Conservation (phyloP, 2,888 invertebrate genomes). For the Anodontia alba region DNA sequence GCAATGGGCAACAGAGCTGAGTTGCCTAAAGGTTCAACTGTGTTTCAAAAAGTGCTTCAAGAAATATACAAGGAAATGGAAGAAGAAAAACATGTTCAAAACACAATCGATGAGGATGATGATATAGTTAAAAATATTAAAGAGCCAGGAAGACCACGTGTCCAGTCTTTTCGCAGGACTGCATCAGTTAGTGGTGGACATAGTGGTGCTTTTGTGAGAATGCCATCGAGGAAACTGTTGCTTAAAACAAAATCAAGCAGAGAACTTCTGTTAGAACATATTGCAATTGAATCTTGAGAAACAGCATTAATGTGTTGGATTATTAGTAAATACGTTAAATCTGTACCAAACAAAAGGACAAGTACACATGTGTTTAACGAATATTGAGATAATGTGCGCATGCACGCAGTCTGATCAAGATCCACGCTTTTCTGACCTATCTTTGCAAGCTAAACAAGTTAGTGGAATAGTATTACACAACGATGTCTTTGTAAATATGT, state of each 20-base stretch:
- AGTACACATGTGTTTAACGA: too few relatives aligned
- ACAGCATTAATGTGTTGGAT: too few relatives aligned
- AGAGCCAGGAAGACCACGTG: background rate
- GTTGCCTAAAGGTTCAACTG: background rate
- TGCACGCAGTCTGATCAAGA: too few relatives aligned
- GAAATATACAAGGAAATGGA: background rate
- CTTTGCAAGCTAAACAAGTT: too few relatives aligned
- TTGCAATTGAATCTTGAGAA: background rate
- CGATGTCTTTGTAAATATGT: too few relatives aligned
- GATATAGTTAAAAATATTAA: background rate
- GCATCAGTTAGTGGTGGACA: background rate
- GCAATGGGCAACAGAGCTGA: background rate
- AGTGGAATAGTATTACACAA: too few relatives aligned
- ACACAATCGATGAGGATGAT: background rate
- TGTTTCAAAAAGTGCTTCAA: background rate
- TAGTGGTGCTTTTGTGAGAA: slow-evolving; percentile 7
- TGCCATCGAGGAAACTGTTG: background rate
- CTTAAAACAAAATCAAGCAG: background rate
- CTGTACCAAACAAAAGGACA: too few relatives aligned
- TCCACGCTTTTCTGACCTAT: too few relatives aligned
- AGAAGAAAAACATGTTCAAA: background rate
- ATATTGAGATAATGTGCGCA: too few relatives aligned
- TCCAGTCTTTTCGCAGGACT: background rate
- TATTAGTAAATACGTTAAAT: too few relatives aligned
- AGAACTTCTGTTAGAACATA: background rate